Evolutionary conservation across 2,888 invertebrate genomes (phyloP).

Genomic region (Cordilura impudica): DNA sequence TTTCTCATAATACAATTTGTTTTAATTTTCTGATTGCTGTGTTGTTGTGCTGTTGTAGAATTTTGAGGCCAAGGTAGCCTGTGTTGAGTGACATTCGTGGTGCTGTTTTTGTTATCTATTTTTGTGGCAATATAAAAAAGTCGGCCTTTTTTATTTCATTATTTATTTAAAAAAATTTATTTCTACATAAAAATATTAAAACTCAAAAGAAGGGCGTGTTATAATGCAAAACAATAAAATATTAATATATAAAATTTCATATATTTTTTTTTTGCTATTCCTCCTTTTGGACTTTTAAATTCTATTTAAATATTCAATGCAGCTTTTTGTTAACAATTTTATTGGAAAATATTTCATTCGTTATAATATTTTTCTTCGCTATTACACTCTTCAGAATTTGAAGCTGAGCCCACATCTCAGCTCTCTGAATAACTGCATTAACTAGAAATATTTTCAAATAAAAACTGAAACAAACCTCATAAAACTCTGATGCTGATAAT

Average conservation of each 20-base stretch:
- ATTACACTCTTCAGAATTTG: no score
- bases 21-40: conserved; percentile 59
- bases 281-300: no score
- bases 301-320: no score
- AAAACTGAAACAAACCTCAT: no score
- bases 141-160: conserved; percentile 56
- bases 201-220: conserved; percentile 52
- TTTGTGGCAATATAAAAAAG: conserved; percentile 59
- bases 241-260: conserved; percentile 9
- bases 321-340: no score
- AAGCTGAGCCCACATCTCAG: no score
- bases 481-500: no score
- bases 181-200: conserved; percentile 31
- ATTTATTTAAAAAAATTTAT: conserved; percentile 38
- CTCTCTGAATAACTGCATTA: no score
- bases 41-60: conserved; percentile 45
- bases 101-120: conserved; percentile 59
- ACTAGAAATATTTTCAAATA: no score
- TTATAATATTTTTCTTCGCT: no score
- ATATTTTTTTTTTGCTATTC: no score
- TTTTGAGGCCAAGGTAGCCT: conserved; percentile 63
- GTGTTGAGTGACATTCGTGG: conserved; percentile 62
- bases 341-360: no score
- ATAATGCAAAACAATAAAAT: conserved; percentile 25
- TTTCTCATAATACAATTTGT: conserved; percentile 60